Base-by-base conservation (phyloP, 2,113 vertebrate genomes). In the Myotis brandtii region DNA sequence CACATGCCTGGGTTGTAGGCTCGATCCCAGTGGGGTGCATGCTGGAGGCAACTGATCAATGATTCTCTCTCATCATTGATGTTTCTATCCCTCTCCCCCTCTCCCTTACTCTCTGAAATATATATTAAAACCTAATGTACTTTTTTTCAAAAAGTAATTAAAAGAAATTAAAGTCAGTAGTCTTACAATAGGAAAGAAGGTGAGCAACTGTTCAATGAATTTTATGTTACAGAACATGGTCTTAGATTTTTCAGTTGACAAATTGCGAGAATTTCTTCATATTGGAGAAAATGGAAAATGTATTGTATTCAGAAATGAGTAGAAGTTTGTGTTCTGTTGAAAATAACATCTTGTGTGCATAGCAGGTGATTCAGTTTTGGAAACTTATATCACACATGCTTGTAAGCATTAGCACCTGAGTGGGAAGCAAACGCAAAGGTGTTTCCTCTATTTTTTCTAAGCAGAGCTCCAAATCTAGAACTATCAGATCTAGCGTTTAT, bases 161-260 rank as follows among this genome's bases (percentile, higher is more conserved):
- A 32, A 48, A 87, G 40, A 85, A 85, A 77, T 72, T 89, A 80
- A 84, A 95, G 3, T 52, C 12, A 30, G 3, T 69, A 48, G 73
- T 89, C 23, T 81, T 84, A n/a, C 0, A 75, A 32, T 46, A 56
- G 17, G 16, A 23, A 66, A 87, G 30, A 70, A 86, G 59, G 16
- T 52, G 5, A 67, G 8, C 64, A 83, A 11, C 32, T 43, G 4
- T n/a, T 56, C 12, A 59, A 34, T 76, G 13, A 83, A 40, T 79
- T 89, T 73, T 84, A 37, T 89, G 30, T 86, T 87, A 25, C 59
- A 83, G 54, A 86, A 30, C 48, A 46, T 64, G 37, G 43, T 95
- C 20, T 64, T n/a, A 77, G 30, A 20, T 13, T 72, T 43, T 96
- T 91, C 25, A 54, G 43, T 66, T 95, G 43, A 70, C 1, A 43